Percentiles rank a stretch among this genome's conserved stretches.
These are phyloP conservation scores for Scomber japonicus DNA, from an alignment of 2,113 vertebrate species.

Conservation along the genomic window DNA sequence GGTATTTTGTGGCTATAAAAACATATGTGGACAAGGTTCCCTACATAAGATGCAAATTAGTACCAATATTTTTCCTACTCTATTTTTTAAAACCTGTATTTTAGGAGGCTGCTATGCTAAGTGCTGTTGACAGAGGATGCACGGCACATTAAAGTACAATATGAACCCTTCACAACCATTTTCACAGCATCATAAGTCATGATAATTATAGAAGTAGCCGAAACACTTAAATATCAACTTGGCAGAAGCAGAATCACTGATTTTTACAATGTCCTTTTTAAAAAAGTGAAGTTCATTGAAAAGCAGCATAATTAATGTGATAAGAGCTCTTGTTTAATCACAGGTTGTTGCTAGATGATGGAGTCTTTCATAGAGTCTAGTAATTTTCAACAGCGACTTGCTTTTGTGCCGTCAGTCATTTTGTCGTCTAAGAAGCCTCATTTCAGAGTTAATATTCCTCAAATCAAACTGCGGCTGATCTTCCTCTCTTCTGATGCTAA, in stretches of 20 bases:
- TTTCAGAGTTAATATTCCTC: slow-evolving; percentile 24
- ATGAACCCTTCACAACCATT: too few species aligned
- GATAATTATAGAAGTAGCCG: not conserved
- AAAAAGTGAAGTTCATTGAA: not conserved
- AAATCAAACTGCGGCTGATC: slow-evolving; percentile 10
- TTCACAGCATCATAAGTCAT: not conserved
- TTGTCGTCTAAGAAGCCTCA: not conserved
- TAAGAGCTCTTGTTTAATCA: not conserved
- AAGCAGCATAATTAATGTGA: not conserved
- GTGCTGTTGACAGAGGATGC: too few species aligned
- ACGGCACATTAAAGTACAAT: too few species aligned
- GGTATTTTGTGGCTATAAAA: too few species aligned
- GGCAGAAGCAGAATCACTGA: not conserved
- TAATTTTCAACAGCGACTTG: not conserved
- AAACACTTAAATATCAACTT: not conserved
- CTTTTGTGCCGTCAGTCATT: slow-evolving; percentile 15
- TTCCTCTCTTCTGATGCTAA: slow-evolving; percentile 55
- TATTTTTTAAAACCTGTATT: too few species aligned
- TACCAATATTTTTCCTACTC: too few species aligned
- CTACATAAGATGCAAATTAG: too few species aligned
- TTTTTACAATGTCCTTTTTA: not conserved
- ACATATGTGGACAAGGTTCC: too few species aligned
- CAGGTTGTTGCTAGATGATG: not conserved
- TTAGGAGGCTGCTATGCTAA: too few species aligned
- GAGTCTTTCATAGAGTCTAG: not conserved